phyloP scores from a whole-genome alignment of 2,797 vertebrate species.

The Acanthis flammea region DNA sequence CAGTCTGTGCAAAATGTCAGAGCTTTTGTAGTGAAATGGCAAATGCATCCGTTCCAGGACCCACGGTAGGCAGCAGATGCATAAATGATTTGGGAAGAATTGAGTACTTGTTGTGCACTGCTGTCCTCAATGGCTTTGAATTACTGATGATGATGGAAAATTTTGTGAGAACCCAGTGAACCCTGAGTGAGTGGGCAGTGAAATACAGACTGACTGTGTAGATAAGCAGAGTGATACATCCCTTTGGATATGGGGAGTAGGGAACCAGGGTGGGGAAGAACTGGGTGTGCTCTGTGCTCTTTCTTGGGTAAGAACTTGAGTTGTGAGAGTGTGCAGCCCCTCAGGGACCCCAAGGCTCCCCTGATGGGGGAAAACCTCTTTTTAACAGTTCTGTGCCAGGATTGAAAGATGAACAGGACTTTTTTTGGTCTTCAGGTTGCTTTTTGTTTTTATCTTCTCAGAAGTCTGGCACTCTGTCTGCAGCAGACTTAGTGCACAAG shows the following conservation, averaged over 20 bases:
- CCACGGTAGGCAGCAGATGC: not conserved
- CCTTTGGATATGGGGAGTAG: not conserved
- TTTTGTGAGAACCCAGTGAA: not conserved
- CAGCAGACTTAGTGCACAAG: not conserved
- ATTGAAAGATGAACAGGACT: not conserved
- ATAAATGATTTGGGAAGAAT: not conserved
- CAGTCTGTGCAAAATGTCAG: not conserved
- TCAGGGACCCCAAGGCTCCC: not conserved
- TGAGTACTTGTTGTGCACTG: not conserved
- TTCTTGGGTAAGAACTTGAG: not conserved
- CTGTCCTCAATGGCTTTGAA: not conserved
- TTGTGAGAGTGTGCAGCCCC: not conserved
- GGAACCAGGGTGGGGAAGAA: not conserved
- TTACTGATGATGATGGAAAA: not conserved
- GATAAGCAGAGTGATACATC: not conserved
- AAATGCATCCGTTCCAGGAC: not conserved
- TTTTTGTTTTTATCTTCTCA: not conserved
- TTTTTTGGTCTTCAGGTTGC: not conserved
- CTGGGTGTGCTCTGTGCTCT: not conserved
- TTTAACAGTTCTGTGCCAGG: not conserved
- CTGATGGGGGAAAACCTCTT: not conserved
- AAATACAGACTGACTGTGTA: not conserved
- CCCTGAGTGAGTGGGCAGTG: not conserved
- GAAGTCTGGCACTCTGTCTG: rapidly evolving
- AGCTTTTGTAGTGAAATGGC: not conserved